These are phyloP conservation scores for Aporrectodea caliginosa DNA, from an alignment of 1,140 invertebrate species.

Conservation along the genomic window DNA sequence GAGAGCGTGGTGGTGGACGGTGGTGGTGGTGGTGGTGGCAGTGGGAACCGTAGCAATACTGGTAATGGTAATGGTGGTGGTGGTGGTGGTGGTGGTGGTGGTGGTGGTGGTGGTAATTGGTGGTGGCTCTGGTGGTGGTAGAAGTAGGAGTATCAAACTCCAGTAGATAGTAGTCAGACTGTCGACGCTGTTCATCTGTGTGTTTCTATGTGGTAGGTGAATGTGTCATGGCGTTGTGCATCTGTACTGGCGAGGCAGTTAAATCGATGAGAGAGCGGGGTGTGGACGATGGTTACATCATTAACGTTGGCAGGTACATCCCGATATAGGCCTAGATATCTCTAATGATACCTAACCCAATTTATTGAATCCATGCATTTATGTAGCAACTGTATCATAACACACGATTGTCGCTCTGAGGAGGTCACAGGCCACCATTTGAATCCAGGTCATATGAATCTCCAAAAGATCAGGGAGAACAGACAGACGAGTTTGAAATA, in stretches of 20 bases:
- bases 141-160: too few species aligned
- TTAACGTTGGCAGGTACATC: slow-evolving; percentile 70
- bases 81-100: too few species aligned
- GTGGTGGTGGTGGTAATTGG: too few species aligned
- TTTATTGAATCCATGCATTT: not conserved
- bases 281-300: slow-evolving; percentile 64
- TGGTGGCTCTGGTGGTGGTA: too few species aligned
- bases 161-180: too few species aligned
- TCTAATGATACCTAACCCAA: not conserved
- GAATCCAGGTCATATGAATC: not conserved
- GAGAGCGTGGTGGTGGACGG: too few species aligned
- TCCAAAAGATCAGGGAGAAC: not conserved
- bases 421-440: not conserved
- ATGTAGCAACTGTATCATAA: not conserved
- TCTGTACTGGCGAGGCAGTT: slow-evolving; percentile 65
- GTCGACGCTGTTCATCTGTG: too few species aligned
- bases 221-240: slow-evolving; percentile 63
- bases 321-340: not conserved
- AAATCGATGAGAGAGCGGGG: slow-evolving; percentile 64
- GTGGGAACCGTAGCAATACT: too few species aligned
- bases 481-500: not conserved
- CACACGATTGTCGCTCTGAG: not conserved
- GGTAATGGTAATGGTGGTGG: too few species aligned
- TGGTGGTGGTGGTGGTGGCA: too few species aligned
- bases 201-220: too few species aligned